Conservation (phyloP, 2,797 vertebrate species). For the Otolemur crassicaudatus region DNA sequence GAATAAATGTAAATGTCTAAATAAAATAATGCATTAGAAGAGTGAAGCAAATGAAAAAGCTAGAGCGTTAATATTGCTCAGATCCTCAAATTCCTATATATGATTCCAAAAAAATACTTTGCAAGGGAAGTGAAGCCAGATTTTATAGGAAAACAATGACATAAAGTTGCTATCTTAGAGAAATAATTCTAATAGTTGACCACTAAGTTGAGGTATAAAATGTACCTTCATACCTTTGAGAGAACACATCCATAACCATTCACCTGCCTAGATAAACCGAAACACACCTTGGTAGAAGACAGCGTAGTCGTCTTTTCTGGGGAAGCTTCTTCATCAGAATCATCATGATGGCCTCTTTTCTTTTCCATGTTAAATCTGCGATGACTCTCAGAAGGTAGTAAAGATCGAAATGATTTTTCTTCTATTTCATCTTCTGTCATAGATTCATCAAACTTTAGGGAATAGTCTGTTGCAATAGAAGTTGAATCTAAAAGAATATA, state of each 20-base stretch:
- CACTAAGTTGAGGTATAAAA: slow-evolving; percentile 22
- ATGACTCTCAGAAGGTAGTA: slow-evolving; percentile 97
- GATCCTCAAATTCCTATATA: neutral
- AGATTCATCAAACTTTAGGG: slow-evolving; percentile 96
- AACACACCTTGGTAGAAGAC: slow-evolving; percentile 86
- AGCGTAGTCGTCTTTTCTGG: slow-evolving; percentile 86
- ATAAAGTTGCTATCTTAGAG: slow-evolving; percentile 11
- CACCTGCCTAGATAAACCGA: neutral
- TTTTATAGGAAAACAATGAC: slow-evolving; percentile 22
- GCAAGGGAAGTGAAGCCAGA: slow-evolving; percentile 26
- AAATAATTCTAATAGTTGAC: slow-evolving; percentile 46
- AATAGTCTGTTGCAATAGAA: slow-evolving; percentile 94
- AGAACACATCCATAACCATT: neutral
- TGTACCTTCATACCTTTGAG: neutral
- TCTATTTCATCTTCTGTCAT: slow-evolving; percentile 98
- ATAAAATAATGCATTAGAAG: neutral
- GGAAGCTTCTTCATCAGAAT: slow-evolving; percentile 93
- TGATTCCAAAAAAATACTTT: slow-evolving; percentile 13
- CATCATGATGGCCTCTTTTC: slow-evolving; percentile 90
- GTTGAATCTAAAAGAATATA: slow-evolving; percentile 88
- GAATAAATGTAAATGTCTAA: slow-evolving; percentile 29
- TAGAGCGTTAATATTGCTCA: neutral
- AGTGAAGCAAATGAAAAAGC: slow-evolving; percentile 29
- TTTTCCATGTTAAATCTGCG: slow-evolving; percentile 95
- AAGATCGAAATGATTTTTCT: slow-evolving; percentile 96